phyloP scores from a whole-genome alignment of 1,140 invertebrate genomes.

The Steinernema feltiae region DNA sequence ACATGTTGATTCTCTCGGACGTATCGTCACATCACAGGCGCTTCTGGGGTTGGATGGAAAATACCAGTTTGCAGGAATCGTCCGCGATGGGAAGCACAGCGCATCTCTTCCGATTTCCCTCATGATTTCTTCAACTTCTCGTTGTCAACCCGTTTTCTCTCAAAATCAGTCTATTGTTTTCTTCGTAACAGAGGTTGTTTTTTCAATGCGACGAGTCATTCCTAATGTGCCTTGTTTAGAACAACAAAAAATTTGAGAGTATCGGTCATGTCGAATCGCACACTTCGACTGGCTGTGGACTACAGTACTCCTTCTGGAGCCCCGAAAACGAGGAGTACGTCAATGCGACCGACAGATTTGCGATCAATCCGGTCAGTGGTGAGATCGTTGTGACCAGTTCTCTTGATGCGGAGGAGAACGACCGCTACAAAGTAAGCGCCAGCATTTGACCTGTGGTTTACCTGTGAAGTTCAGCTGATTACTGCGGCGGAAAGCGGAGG shows the following conservation, averaged over 20 bases:
- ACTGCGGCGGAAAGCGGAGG: neutral
- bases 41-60: neutral
- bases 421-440: neutral
- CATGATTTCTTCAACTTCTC: neutral
- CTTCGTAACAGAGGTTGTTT: neutral
- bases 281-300: neutral
- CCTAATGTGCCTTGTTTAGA: neutral
- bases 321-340: neutral
- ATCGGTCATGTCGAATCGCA: neutral
- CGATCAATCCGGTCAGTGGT: neutral
- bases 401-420: neutral
- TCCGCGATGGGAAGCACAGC: neutral
- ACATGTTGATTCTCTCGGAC: neutral
- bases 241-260: neutral
- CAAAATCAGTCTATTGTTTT: neutral
- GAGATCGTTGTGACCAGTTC: neutral
- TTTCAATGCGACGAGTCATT: neutral
- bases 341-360: neutral
- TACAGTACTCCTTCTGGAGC: neutral
- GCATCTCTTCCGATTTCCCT: neutral
- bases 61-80: neutral
- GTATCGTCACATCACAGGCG: neutral
- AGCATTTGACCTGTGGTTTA: neutral
- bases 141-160: neutral
- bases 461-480: neutral